These are phyloP conservation scores for Otocyon megalotis DNA, from an alignment of 2,113 vertebrate species.

Conservation along the genomic window DNA sequence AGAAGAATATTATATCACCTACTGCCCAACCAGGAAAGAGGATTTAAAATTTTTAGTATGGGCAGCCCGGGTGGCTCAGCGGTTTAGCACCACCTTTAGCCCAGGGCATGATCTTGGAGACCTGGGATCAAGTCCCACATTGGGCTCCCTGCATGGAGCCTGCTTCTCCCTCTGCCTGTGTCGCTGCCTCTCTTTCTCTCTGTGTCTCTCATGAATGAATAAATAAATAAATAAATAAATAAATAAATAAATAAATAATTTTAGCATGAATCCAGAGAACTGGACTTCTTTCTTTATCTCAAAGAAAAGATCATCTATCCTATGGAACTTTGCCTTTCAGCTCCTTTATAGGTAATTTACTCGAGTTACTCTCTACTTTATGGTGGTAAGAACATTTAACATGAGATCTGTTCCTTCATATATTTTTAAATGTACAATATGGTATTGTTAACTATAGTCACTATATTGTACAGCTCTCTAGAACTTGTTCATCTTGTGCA, in stretches of 20 bases:
- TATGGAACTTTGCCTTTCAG: neutral
- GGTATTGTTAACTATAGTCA: neutral
- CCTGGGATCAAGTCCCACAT: too few relatives aligned
- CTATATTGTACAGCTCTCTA: neutral
- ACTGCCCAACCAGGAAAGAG: neutral
- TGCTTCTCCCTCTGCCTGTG: too few relatives aligned
- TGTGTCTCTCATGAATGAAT: too few relatives aligned
- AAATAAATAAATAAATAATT: neutral
- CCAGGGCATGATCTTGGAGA: too few relatives aligned
- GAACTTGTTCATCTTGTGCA: neutral
- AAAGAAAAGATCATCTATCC: neutral
- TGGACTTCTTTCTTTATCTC: neutral
- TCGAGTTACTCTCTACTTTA: neutral
- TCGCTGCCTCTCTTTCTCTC: too few relatives aligned
- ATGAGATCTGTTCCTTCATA: neutral
- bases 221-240: too few relatives aligned
- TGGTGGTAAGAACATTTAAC: neutral
- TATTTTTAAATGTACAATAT: neutral
- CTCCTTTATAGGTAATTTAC: conserved; percentile 20
- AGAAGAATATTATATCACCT: neutral
- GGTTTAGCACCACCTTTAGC: too few relatives aligned
- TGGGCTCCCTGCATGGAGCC: too few relatives aligned
- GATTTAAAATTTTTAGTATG: neutral
- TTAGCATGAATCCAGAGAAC: neutral
- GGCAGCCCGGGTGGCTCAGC: too few relatives aligned